Evolutionary conservation across 2,113 vertebrate species (phyloP).

Genomic region (Muntiacus reevesi): DNA sequence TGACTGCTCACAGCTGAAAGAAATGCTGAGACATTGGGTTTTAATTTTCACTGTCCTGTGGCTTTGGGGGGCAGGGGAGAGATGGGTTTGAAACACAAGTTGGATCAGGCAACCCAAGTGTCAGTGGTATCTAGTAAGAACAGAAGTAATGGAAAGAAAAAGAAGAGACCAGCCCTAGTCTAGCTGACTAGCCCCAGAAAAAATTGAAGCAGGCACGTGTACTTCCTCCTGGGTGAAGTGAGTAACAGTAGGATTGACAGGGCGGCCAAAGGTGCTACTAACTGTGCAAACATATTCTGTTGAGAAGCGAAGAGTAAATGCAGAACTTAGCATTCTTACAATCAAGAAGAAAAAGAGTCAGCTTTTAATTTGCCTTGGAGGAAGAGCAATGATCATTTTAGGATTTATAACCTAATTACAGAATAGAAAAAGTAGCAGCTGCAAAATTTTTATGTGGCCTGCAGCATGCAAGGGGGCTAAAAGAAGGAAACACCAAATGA

Average conservation of each 20-base stretch:
- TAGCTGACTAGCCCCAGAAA: not conserved
- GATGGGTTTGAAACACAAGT: not conserved
- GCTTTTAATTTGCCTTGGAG: not conserved
- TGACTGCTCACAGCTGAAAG: not conserved
- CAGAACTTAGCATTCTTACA: not conserved
- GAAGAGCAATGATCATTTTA: not conserved
- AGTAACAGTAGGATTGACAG: not conserved
- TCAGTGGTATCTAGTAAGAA: not conserved
- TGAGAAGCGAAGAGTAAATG: not conserved
- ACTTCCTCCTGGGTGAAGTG: not conserved
- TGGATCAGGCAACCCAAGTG: not conserved
- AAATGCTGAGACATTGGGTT: not conserved
- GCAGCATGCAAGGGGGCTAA: not conserved
- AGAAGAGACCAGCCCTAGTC: not conserved
- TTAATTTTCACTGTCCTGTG: not conserved
- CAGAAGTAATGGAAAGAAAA: not conserved
- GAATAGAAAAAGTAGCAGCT: not conserved
- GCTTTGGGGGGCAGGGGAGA: not conserved
- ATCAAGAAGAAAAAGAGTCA: not conserved
- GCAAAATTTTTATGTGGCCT: not conserved
- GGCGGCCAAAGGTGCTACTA: not conserved
- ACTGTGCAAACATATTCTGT: not conserved
- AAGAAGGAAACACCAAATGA: not conserved
- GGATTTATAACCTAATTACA: not conserved
- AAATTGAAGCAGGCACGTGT: not conserved